Percentiles rank a stretch among this genome's conserved stretches.
Conservation (phyloP, 1,140 invertebrate genomes). For the Drosophila kanapiae region DNA sequence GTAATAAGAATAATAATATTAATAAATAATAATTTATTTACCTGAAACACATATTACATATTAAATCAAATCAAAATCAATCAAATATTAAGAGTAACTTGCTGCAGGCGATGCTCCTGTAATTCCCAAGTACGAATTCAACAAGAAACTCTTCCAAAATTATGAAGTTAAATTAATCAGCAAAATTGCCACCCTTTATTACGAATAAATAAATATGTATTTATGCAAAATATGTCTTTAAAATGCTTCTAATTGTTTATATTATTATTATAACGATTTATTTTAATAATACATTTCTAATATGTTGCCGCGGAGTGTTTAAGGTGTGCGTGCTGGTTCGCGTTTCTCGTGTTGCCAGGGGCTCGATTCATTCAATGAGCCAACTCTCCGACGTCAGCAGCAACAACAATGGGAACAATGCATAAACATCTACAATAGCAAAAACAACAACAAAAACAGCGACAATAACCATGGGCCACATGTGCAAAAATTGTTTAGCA, state of each 20-base stretch:
- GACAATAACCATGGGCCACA: constrained; percentile 64
- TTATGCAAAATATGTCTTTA: neutral
- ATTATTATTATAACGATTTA: neutral
- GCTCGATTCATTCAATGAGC: constrained; percentile 58
- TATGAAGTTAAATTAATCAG: no score
- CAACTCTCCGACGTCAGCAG: constrained; percentile 42
- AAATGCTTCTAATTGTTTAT: no score
- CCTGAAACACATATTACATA: no score
- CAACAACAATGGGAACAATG: constrained; percentile 51
- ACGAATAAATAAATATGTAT: neutral
- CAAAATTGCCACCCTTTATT: no score
- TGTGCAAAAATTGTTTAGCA: constrained; percentile 80
- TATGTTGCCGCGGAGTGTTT: neutral
- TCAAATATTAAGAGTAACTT: no score
- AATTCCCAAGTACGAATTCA: no score
- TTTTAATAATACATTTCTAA: neutral
- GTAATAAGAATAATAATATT: neutral
- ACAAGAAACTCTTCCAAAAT: no score
- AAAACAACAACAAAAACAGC: constrained; percentile 37
- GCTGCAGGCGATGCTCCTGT: no score
- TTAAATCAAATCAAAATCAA: no score
- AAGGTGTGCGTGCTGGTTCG: constrained; percentile 5
- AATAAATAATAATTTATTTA: neutral
- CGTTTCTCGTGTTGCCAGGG: constrained; percentile 50
- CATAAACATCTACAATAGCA: constrained; percentile 45